Evolutionary conservation across 2,113 vertebrate species (phyloP).

Genomic region (Esox niger): DNA sequence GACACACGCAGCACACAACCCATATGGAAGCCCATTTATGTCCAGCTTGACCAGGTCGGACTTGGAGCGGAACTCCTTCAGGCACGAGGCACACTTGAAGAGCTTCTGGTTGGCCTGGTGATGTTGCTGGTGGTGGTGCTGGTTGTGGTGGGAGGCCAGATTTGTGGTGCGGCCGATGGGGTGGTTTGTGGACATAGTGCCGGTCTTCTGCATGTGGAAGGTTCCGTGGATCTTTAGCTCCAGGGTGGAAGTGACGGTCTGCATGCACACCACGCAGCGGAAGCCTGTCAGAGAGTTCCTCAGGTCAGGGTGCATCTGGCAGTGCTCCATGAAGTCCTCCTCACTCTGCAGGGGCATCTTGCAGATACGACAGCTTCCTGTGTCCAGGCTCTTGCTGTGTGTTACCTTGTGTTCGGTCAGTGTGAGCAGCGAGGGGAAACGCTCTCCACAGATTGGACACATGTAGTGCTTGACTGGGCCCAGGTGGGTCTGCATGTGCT

Average conservation of each 20-base stretch:
- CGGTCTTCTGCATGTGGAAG: slow-evolving; percentile 98
- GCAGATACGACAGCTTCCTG: slow-evolving; percentile 96
- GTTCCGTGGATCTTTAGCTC: slow-evolving; percentile 99
- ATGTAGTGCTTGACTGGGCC: slow-evolving; percentile 99
- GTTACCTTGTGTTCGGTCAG: slow-evolving; percentile 99
- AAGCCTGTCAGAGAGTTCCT: slow-evolving; percentile 98
- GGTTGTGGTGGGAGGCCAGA: slow-evolving; percentile 41
- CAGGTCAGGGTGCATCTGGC: slow-evolving; percentile 98
- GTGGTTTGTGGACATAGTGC: slow-evolving; percentile 83
- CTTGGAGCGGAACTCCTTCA: slow-evolving; percentile 96
- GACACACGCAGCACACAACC: slow-evolving; percentile 91
- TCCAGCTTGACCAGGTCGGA: slow-evolving; percentile 96
- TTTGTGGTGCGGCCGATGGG: slow-evolving; percentile 66
- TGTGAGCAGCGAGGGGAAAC: slow-evolving; percentile 96
- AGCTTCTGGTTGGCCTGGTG: slow-evolving; percentile 80
- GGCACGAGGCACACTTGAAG: slow-evolving; percentile 96
- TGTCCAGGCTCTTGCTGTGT: slow-evolving; percentile 98
- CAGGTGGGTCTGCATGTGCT: slow-evolving; percentile 97
- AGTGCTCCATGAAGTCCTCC: slow-evolving; percentile 98
- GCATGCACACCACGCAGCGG: slow-evolving; percentile 99
- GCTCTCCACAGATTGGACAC: slow-evolving; percentile 97
- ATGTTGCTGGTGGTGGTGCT: slow-evolving; percentile 29
- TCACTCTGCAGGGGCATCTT: slow-evolving; percentile 97
- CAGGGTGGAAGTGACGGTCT: slow-evolving; percentile 97
- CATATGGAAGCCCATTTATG: slow-evolving; percentile 95